phyloP scores from a whole-genome alignment of 2,797 vertebrate genomes.

The Mergus octosetaceus region DNA sequence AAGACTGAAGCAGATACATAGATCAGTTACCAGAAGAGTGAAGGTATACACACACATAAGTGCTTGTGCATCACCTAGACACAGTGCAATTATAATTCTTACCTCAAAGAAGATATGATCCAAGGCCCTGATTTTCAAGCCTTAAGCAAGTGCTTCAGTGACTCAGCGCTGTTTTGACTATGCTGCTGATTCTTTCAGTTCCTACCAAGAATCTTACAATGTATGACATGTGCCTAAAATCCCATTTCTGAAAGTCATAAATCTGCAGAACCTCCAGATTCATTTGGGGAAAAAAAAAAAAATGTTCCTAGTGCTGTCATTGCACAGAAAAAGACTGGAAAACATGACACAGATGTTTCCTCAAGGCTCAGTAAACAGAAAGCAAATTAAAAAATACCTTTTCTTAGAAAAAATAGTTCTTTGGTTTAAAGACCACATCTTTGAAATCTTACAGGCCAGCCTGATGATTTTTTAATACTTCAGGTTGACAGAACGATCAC shows the following conservation, averaged over 20 bases:
- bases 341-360: background rate
- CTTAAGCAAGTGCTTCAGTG: background rate
- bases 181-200: background rate
- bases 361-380: background rate
- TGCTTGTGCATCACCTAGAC: background rate
- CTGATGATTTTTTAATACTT: constrained; percentile 28
- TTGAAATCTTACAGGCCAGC: background rate
- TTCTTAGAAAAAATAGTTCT: background rate
- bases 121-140: background rate
- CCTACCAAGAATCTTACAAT: background rate
- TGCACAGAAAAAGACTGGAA: background rate
- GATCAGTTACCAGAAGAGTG: background rate
- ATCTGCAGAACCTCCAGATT: background rate
- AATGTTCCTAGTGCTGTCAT: background rate
- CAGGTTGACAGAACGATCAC: constrained; percentile 21
- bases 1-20: background rate
- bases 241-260: background rate
- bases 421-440: background rate
- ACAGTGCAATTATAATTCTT: background rate
- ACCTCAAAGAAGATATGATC: background rate
- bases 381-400: background rate
- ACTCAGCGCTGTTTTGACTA: background rate
- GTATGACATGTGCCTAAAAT: background rate
- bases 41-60: background rate
- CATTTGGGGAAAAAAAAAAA: background rate